phyloP scores from a whole-genome alignment of 1,140 invertebrate species.

The Saccostrea glomerata region DNA sequence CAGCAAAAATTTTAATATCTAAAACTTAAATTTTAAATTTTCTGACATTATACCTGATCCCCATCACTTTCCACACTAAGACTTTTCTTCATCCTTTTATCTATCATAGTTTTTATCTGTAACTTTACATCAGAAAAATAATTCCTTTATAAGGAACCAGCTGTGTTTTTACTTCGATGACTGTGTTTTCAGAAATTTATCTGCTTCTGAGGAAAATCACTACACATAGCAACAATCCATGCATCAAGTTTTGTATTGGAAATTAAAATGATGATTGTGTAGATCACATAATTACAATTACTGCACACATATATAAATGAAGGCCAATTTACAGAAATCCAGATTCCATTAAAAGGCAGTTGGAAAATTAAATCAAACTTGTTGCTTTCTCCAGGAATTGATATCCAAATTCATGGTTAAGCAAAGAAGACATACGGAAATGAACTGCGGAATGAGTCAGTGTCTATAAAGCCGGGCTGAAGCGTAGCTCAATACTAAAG shows the following conservation, averaged over 20 bases:
- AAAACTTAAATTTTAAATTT: too few relatives aligned
- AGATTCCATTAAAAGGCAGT: constrained; percentile 19
- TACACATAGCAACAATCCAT: background rate
- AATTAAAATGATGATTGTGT: too few relatives aligned
- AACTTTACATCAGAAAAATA: background rate
- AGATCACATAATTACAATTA: too few relatives aligned
- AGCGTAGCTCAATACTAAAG: constrained; percentile 3
- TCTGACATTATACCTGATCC: background rate
- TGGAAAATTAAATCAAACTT: constrained; percentile 34
- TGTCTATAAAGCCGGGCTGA: background rate
- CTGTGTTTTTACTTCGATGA: background rate
- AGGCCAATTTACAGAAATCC: background rate
- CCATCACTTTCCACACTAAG: constrained; percentile 10
- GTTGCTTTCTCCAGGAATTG: background rate
- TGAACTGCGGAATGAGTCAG: constrained; percentile 6
- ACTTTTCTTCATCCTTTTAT: constrained; percentile 8
- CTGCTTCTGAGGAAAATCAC: background rate
- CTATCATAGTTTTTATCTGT: constrained; percentile 7
- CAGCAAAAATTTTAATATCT: too few relatives aligned
- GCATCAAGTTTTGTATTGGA: background rate
- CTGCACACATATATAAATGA: too few relatives aligned
- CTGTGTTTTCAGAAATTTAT: background rate
- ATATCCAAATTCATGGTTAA: background rate
- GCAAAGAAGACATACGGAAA: background rate
- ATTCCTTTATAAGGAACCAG: background rate